These are phyloP conservation scores for Drosophila lini DNA, from an alignment of 1,140 invertebrate species.

Conservation along the genomic window DNA sequence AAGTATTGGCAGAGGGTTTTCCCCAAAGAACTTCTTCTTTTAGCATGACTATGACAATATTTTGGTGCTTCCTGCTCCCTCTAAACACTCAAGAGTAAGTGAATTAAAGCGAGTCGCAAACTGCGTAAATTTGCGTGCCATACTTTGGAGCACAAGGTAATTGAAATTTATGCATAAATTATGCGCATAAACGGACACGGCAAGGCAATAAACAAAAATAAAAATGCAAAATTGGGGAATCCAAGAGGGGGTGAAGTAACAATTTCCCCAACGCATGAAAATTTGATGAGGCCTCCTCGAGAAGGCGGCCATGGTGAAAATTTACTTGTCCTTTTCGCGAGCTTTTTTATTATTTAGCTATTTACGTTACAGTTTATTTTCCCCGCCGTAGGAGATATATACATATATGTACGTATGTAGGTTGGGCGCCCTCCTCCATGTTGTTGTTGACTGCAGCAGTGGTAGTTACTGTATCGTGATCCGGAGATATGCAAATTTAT, in stretches of 20 bases:
- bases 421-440: background rate
- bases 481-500: constrained; percentile 61
- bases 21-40: background rate
- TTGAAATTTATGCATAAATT: constrained; percentile 82
- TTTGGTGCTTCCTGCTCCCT: background rate
- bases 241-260: background rate
- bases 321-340: constrained; percentile 10
- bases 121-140: constrained; percentile 42
- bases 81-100: constrained; percentile 41
- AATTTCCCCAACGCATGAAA: constrained; percentile 65
- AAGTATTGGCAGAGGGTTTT: constrained; percentile 17
- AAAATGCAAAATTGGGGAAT: constrained; percentile 48
- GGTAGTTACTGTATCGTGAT: constrained; percentile 2
- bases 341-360: constrained; percentile 69
- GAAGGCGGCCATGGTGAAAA: constrained; percentile 12
- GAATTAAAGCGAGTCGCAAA: constrained; percentile 58
- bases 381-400: background rate
- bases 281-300: constrained; percentile 60
- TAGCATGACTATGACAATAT: constrained; percentile 36
- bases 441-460: constrained; percentile 22
- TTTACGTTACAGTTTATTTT: constrained; percentile 47
- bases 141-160: constrained; percentile 62
- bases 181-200: constrained; percentile 79
- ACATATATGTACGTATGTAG: background rate
- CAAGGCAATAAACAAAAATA: constrained; percentile 75